A percentile compares a stretch with the other conserved stretches of the same genome.
These are phyloP conservation scores for Istiophorus platypterus DNA, from an alignment of 2,113 vertebrate species.

Conservation along the genomic window DNA sequence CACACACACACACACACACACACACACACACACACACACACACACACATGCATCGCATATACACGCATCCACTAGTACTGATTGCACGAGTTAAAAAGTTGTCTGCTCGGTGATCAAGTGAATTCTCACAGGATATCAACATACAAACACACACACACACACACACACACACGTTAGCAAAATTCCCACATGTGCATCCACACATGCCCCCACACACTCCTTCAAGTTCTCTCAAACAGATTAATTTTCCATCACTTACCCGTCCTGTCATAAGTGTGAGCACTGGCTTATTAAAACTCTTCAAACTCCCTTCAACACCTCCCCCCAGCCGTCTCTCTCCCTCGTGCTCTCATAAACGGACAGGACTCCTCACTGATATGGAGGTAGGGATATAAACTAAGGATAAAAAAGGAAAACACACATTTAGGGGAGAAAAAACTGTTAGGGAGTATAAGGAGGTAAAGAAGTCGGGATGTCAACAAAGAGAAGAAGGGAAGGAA, in stretches of 20 bases:
- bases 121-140: conserved; percentile 38
- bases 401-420: not conserved
- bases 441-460: conserved; percentile 43
- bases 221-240: conserved; percentile 36
- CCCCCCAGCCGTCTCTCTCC: conserved; percentile 23
- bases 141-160: conserved; percentile 18
- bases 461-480: conserved; percentile 51
- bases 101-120: conserved; percentile 50
- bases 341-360: conserved; percentile 45
- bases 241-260: conserved; percentile 67
- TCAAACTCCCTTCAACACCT: conserved; percentile 62
- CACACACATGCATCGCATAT: conserved; percentile 14
- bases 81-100: conserved; percentile 66
- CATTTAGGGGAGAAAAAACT: not conserved
- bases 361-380: conserved; percentile 26
- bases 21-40: conserved; percentile 48
- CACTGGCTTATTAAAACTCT: conserved; percentile 75
- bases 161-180: conserved; percentile 10
- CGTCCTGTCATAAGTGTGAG: conserved; percentile 64
- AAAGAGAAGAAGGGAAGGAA: conserved; percentile 12
- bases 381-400: conserved; percentile 32
- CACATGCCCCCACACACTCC: not conserved
- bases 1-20: conserved; percentile 30
- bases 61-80: conserved; percentile 57
- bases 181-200: not conserved